A percentile compares a stretch with the other conserved stretches of the same genome.
phyloP scores from a whole-genome alignment of 1,140 invertebrate species.

The Pseudomyrmex concolor region DNA sequence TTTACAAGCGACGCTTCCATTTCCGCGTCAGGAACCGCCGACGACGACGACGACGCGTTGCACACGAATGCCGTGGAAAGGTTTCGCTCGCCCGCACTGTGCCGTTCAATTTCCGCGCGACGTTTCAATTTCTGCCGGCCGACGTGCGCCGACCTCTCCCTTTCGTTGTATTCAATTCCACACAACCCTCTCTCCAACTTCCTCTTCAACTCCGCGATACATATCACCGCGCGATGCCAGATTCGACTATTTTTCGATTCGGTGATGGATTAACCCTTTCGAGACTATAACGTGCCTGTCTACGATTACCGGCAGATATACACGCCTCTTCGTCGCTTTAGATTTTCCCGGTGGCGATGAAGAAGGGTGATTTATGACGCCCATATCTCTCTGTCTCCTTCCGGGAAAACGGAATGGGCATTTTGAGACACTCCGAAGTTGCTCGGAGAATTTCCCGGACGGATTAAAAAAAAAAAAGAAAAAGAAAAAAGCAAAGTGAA shows the following conservation, averaged over 20 bases:
- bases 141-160: background rate
- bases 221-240: constrained; percentile 40
- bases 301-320: constrained; percentile 23
- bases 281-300: constrained; percentile 42
- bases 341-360: constrained; percentile 43
- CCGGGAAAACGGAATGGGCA: constrained; percentile 8
- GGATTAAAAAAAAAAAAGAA: too few relatives aligned
- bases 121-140: constrained; percentile 70
- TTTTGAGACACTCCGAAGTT: constrained; percentile 21
- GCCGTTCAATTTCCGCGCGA: constrained; percentile 72
- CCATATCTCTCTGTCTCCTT: constrained; percentile 11
- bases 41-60: background rate
- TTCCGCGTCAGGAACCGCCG: constrained; percentile 50
- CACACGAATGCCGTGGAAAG: constrained; percentile 47
- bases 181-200: background rate
- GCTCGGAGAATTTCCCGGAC: background rate
- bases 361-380: constrained; percentile 43
- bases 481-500: too few relatives aligned
- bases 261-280: constrained; percentile 52
- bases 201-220: constrained; percentile 1
- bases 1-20: constrained; percentile 68
- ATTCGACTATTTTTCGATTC: constrained; percentile 38
- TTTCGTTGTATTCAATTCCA: constrained; percentile 39
- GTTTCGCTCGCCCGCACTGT: constrained; percentile 42
- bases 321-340: constrained; percentile 11